A percentile compares a stretch with the other conserved stretches of the same genome.
These are phyloP conservation scores for Agrenia bidenticulata DNA, from an alignment of 2,888 invertebrate genomes.

Conservation along the genomic window DNA sequence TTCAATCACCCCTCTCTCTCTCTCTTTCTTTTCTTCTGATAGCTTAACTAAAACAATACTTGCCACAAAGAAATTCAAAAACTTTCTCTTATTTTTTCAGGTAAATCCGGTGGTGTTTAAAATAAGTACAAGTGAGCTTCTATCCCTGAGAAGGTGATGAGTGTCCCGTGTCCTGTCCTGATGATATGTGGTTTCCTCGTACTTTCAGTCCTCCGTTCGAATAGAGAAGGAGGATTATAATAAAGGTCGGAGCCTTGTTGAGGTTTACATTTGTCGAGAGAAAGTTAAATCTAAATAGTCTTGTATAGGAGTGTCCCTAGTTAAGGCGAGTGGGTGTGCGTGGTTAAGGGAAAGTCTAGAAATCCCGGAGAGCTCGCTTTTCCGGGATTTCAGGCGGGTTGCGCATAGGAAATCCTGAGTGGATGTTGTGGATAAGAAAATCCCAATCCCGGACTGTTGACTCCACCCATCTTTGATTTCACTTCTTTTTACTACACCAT, in stretches of 20 bases:
- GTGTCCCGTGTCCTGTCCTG: no score
- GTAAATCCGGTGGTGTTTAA: no score
- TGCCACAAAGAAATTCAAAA: no score
- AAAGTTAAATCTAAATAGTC: neutral
- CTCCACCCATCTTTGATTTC: constrained; percentile 52
- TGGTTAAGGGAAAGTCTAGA: constrained; percentile 45
- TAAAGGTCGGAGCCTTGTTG: neutral
- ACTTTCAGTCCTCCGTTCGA: neutral
- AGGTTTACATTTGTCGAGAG: neutral
- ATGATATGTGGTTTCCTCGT: no score
- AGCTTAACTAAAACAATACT: no score
- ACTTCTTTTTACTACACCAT: constrained; percentile 24
- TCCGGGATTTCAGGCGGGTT: constrained; percentile 52
- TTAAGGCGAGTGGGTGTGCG: constrained; percentile 37
- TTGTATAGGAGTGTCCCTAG: constrained; percentile 26
- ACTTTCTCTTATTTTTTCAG: no score
- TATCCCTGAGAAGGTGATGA: no score
- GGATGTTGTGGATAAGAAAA: constrained; percentile 53
- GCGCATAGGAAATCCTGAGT: constrained; percentile 48
- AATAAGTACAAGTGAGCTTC: no score
- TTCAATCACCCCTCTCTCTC: neutral
- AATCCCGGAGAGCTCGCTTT: constrained; percentile 50
- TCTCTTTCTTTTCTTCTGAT: neutral
- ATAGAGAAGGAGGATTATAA: constrained; percentile 13
- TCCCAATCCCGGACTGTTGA: constrained; percentile 50